Conservation (phyloP, 2,797 vertebrate species). For the Platyrinchus mystaceus region DNA sequence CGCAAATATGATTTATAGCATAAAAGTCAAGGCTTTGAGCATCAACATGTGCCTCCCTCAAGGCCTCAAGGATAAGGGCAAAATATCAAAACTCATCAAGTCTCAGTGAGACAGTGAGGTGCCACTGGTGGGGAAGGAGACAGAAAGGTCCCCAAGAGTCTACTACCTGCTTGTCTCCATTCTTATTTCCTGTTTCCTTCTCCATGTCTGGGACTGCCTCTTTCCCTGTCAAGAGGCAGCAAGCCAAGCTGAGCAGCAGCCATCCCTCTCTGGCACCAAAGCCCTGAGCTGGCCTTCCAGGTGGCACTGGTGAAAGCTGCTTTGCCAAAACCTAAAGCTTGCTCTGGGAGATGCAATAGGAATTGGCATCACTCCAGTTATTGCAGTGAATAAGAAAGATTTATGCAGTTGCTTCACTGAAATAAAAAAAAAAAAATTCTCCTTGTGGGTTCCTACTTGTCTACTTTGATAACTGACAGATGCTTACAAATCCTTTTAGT, state of each 20-base stretch:
- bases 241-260: background rate
- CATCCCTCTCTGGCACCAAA: background rate
- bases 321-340: background rate
- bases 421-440: background rate
- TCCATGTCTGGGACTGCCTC: background rate
- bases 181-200: background rate
- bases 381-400: background rate
- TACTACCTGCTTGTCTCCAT: background rate
- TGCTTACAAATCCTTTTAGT: background rate
- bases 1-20: background rate
- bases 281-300: background rate
- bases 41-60: fast-evolving
- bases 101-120: background rate
- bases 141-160: background rate
- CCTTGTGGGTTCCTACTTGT: background rate
- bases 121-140: background rate
- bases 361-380: background rate
- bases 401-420: background rate
- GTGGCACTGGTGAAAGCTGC: background rate
- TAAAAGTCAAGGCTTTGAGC: background rate
- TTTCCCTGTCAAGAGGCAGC: background rate
- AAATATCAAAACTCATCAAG: background rate
- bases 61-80: background rate
- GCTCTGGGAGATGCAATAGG: background rate
- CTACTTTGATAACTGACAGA: background rate